Evolutionary conservation across 30 jellyfish, hydroid and myxozoan genomes (phyloP), one percentile per base, ranked within the genome.

Genomic region (Hydra vulgaris): DNA sequence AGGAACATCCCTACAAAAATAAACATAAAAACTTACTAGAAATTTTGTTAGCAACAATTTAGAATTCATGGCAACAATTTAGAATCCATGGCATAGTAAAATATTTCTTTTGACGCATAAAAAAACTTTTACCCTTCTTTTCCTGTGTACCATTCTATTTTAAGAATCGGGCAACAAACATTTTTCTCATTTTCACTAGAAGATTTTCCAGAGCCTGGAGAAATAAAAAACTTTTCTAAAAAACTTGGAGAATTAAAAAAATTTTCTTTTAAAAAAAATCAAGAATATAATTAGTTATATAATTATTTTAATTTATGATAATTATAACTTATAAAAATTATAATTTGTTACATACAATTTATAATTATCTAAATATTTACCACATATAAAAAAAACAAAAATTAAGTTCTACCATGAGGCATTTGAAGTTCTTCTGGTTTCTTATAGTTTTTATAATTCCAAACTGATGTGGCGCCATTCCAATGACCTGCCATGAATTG

Each of bases 401-500:
- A 71, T 12, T 40, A 12, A 40, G 7, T 17, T 23, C 25, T 66
- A 89, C 97, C 93, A 81, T 89, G 97, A 0, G 95, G 95, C 23
- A 23, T 54, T 18, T 78, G 52, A 15, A 70, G 61, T 53, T 86
- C 96, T 54, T 86, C 96, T 27, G 98, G 98, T 72, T 86, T 91
- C 52, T 91, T 91, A 15, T 85, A 23, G 25, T 82, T 82, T 76
- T 67, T 87, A 21, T 17, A 83, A 79, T 79, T 86, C 98, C 98
- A 91, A 1, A 77, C 19, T 5, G 96, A 82, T 7, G 78, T 26
- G 27, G 82, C 71, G 70, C 98, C 98, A 83, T 91, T 96, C 89
- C 90, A 85, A 85, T 91, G 95, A 15, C 96, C 96, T 18, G 98
- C 54, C 81, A 86, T 79, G 27, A 91, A 86, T 72, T 83, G 93